Evolutionary conservation across 2,888 invertebrate genomes (phyloP).

Genomic region (Phortica okadai): DNA sequence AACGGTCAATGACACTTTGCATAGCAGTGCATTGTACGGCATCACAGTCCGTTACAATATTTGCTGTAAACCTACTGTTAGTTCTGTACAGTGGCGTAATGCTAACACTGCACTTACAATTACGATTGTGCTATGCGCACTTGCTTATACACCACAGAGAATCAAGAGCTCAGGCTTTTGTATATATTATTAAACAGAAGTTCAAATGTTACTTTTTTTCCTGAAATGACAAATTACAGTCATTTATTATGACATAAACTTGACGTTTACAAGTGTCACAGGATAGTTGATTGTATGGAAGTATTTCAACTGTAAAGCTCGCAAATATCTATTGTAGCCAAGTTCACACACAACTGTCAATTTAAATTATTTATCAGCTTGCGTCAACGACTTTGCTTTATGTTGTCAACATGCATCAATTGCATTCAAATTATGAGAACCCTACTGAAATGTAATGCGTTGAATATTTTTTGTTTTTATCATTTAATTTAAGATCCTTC

Average conservation of each 20-base stretch:
- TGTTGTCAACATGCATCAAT: constrained; percentile 8
- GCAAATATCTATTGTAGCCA: neutral
- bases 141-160: neutral
- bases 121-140: too few relatives aligned
- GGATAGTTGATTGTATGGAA: neutral
- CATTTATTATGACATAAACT: neutral
- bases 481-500: too few relatives aligned
- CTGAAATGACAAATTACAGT: neutral
- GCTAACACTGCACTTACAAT: too few relatives aligned
- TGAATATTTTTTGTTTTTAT: too few relatives aligned
- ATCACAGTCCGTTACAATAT: too few relatives aligned
- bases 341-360: neutral
- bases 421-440: neutral
- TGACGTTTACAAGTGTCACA: neutral
- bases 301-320: neutral
- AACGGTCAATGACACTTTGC: too few relatives aligned
- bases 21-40: too few relatives aligned
- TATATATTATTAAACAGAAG: neutral
- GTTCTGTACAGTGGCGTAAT: too few relatives aligned
- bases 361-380: constrained; percentile 12
- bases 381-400: neutral
- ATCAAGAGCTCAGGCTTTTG: neutral
- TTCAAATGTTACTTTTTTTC: neutral
- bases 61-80: too few relatives aligned
- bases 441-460: too few relatives aligned